phyloP scores from a whole-genome alignment of 2,888 invertebrate genomes.

The Griposia aprilina region DNA sequence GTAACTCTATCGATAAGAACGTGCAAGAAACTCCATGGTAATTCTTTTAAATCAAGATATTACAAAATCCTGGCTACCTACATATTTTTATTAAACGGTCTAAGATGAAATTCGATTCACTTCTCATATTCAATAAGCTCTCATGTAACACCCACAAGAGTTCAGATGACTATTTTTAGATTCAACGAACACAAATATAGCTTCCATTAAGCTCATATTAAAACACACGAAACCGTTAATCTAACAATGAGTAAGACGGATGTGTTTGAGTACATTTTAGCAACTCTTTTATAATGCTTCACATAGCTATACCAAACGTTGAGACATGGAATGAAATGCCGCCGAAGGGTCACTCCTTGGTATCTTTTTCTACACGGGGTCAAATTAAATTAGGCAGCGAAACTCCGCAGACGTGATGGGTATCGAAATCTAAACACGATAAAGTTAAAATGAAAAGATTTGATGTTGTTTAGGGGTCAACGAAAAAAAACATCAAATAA shows the following conservation, averaged over 20 bases:
- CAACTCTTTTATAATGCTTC: conserved; percentile 51
- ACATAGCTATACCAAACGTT: conserved; percentile 2
- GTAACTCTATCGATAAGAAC: no score
- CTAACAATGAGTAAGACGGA: conserved; percentile 56
- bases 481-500: no score
- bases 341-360: conserved; percentile 30
- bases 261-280: conserved; percentile 56
- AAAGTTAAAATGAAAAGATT: no score
- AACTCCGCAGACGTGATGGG: no score
- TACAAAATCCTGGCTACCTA: no score
- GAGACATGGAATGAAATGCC: neutral
- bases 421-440: no score
- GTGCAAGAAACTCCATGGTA: no score
- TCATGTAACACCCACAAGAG: neutral
- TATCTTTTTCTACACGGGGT: no score
- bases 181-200: conserved; percentile 27
- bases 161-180: conserved; percentile 30
- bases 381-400: no score
- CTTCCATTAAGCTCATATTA: conserved; percentile 6
- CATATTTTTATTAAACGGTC: neutral
- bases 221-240: conserved; percentile 51
- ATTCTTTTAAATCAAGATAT: no score
- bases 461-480: no score
- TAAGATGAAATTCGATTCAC: neutral
- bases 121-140: neutral